Percentiles rank a stretch among this genome's conserved stretches.
Evolutionary conservation across 2,113 vertebrate genomes (phyloP).

Genomic region (Globicephala melas): DNA sequence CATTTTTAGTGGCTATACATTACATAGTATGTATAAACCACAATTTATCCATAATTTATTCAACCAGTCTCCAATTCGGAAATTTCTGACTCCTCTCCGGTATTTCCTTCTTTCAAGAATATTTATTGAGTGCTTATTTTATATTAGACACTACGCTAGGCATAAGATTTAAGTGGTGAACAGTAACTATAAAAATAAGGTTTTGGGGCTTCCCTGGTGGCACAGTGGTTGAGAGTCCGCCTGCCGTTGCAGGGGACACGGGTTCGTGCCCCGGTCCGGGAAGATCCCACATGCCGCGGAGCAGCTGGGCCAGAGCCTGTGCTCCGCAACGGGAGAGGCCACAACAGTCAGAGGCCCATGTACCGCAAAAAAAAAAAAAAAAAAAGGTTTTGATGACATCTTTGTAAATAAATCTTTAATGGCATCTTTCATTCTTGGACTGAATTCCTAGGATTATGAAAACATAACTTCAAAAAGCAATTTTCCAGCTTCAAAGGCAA

Average conservation of each 20-base stretch:
- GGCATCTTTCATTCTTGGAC: conserved; percentile 56
- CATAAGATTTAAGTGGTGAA: not conserved
- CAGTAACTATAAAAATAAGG: conserved; percentile 4
- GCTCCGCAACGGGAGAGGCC: too few relatives aligned
- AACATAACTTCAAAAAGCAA: conserved; percentile 63
- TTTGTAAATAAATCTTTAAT: conserved; percentile 65
- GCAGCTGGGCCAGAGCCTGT: too few relatives aligned
- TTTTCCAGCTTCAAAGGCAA: conserved; percentile 66
- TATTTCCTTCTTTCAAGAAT: not conserved
- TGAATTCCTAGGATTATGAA: conserved; percentile 55
- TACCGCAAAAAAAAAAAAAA: not conserved
- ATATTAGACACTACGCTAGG: not conserved
- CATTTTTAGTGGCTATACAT: not conserved
- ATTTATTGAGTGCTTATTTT: not conserved
- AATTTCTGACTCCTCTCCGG: conserved; percentile 16
- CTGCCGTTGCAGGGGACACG: too few relatives aligned
- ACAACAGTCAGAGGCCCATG: too few relatives aligned
- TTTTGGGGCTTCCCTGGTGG: not conserved
- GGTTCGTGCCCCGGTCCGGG: too few relatives aligned
- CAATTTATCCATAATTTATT: not conserved
- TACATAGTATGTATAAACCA: not conserved
- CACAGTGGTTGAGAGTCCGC: too few relatives aligned
- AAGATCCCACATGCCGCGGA: too few relatives aligned
- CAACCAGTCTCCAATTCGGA: not conserved
- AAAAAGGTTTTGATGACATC: conserved; percentile 33